A percentile compares a stretch with the other conserved stretches of the same genome.
Evolutionary conservation across 37 sponge, comb jelly and placozoan species (phyloP).

Genomic region (Tethya wilhelma): DNA sequence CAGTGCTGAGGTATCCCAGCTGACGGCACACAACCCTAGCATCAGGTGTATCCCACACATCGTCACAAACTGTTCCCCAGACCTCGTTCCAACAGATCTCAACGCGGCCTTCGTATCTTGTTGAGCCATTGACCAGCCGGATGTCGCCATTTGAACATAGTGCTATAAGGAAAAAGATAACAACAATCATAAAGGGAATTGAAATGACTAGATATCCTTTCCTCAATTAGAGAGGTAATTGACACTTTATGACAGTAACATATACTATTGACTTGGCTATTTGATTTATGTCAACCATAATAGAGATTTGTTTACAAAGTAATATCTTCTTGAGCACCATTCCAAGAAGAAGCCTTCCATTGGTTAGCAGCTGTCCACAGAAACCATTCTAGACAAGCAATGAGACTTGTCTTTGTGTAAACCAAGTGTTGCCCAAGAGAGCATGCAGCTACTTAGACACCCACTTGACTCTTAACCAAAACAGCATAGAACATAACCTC

Average conservation of each 20-base stretch:
- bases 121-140: conserved; percentile 17
- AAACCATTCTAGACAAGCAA: too few relatives aligned
- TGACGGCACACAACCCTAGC: conserved; percentile 33
- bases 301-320: neutral
- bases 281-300: neutral
- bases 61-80: conserved; percentile 45
- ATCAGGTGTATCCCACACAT: conserved; percentile 6
- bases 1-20: neutral
- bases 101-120: conserved; percentile 25
- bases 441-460: too few relatives aligned
- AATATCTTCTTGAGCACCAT: neutral
- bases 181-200: neutral
- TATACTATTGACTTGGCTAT: neutral
- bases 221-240: too few relatives aligned
- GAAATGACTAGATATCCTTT: neutral
- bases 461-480: too few relatives aligned
- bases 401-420: too few relatives aligned
- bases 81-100: conserved; percentile 4
- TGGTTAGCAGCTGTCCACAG: too few relatives aligned
- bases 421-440: too few relatives aligned
- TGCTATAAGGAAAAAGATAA: neutral
- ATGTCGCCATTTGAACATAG: neutral
- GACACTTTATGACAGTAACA: too few relatives aligned
- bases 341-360: too few relatives aligned
- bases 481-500: too few relatives aligned